These are phyloP conservation scores for Dicrurus megarhynchus DNA, from an alignment of 2,113 vertebrate species.

Conservation along the genomic window DNA sequence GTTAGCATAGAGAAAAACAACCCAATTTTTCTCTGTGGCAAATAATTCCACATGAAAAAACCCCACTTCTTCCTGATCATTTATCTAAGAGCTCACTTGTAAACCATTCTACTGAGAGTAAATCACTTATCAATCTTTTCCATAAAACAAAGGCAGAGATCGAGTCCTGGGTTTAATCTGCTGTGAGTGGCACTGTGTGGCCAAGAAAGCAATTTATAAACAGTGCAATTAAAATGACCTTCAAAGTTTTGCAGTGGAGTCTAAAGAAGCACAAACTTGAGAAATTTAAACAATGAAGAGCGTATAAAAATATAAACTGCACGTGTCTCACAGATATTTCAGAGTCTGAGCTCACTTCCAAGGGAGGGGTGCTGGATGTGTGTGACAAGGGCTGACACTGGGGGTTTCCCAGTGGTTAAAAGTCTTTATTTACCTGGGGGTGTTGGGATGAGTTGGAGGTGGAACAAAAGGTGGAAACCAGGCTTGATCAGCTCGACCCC, in stretches of 20 bases:
- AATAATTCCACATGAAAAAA: background rate
- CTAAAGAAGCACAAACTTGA: background rate
- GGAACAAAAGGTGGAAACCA: background rate
- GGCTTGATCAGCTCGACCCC: background rate
- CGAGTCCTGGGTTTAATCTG: background rate
- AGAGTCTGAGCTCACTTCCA: background rate
- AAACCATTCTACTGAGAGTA: background rate
- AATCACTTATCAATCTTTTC: background rate
- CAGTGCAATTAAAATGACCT: background rate
- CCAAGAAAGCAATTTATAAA: conserved; percentile 30
- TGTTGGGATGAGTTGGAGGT: background rate
- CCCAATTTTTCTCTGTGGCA: background rate
- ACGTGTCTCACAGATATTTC: background rate
- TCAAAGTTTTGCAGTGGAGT: background rate
- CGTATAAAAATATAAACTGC: background rate
- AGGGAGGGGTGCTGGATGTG: background rate
- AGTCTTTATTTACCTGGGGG: background rate
- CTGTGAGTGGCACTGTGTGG: background rate
- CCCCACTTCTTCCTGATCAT: background rate
- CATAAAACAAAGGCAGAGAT: background rate
- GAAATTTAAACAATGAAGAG: background rate
- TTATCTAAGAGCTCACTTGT: background rate
- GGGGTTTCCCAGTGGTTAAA: background rate
- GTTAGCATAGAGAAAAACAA: background rate
- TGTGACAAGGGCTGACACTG: background rate